These are phyloP conservation scores for Cydia strobilella DNA, from an alignment of 1,140 invertebrate species.

Conservation along the genomic window DNA sequence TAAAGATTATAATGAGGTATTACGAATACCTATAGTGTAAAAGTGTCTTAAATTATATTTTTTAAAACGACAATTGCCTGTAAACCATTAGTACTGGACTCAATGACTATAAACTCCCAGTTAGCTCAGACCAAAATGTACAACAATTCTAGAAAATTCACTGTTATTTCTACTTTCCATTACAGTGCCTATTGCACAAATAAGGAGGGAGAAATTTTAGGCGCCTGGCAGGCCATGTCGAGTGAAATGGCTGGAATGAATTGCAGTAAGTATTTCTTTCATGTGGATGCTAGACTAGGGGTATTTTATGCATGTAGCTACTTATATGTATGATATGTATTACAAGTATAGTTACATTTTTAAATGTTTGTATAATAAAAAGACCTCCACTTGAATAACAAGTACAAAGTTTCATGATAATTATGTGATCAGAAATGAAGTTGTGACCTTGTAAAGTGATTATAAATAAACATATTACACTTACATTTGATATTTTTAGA, in stretches of 20 bases:
- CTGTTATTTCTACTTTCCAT: conserved; percentile 44
- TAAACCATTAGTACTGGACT: background rate
- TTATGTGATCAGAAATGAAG: too few relatives aligned
- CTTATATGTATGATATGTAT: too few relatives aligned
- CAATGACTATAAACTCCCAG: conserved; percentile 6
- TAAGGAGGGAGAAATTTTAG: conserved; percentile 77
- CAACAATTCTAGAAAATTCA: conserved; percentile 29
- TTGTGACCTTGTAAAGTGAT: too few relatives aligned
- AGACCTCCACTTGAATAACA: too few relatives aligned
- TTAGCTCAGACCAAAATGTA: conserved; percentile 16
- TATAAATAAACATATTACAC: too few relatives aligned
- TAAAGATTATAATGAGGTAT: too few relatives aligned
- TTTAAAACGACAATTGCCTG: background rate
- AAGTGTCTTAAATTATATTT: background rate
- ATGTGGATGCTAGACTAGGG: conserved; percentile 33
- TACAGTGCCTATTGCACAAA: conserved; percentile 80
- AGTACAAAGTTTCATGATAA: too few relatives aligned
- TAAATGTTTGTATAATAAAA: too few relatives aligned
- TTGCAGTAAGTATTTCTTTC: conserved; percentile 79
- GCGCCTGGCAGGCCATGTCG: conserved; percentile 67
- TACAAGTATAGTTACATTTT: too few relatives aligned
- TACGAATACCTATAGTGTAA: too few relatives aligned
- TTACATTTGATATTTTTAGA: too few relatives aligned
- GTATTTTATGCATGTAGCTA: too few relatives aligned
- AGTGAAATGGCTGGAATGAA: conserved; percentile 69